phyloP scores from a whole-genome alignment of 1,140 invertebrate genomes.

The Drosophila arizonae region DNA sequence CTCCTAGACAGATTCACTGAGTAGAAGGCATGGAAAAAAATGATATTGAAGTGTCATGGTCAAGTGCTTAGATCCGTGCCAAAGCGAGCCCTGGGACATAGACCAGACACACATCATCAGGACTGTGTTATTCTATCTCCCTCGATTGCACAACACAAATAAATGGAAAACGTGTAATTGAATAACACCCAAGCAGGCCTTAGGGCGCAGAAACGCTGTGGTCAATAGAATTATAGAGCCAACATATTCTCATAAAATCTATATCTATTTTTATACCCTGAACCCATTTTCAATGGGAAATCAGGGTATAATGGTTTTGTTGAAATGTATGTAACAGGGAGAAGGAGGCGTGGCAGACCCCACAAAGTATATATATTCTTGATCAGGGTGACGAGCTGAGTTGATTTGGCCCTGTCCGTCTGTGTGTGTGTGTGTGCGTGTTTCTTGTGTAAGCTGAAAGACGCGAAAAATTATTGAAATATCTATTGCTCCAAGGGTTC shows the following conservation, averaged over 20 bases:
- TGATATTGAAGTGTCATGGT: constrained; percentile 53
- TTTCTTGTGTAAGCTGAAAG: too few species aligned
- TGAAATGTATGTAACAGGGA: too few species aligned
- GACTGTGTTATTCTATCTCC: constrained; percentile 42
- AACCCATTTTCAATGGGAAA: too few species aligned
- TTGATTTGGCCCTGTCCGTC: too few species aligned
- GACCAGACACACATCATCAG: constrained; percentile 17
- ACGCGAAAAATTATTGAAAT: too few species aligned
- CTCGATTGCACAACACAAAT: constrained; percentile 36
- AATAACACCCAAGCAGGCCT: constrained; percentile 30
- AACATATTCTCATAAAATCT: constrained; percentile 21
- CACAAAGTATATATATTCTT: too few species aligned
- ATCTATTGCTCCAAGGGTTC: too few species aligned
- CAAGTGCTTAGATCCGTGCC: constrained; percentile 63
- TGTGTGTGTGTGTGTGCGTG: too few species aligned
- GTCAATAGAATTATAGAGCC: constrained; percentile 14
- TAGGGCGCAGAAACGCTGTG: neutral
- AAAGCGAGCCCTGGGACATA: constrained; percentile 45
- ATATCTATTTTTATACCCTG: neutral
- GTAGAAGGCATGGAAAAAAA: constrained; percentile 16
- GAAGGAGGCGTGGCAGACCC: too few species aligned
- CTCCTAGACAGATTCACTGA: neutral
- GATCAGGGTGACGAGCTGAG: too few species aligned
- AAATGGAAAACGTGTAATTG: constrained; percentile 47
- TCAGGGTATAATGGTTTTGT: too few species aligned